These are phyloP conservation scores for Andrena flavipes DNA, from an alignment of 2,888 invertebrate species.

Conservation along the genomic window DNA sequence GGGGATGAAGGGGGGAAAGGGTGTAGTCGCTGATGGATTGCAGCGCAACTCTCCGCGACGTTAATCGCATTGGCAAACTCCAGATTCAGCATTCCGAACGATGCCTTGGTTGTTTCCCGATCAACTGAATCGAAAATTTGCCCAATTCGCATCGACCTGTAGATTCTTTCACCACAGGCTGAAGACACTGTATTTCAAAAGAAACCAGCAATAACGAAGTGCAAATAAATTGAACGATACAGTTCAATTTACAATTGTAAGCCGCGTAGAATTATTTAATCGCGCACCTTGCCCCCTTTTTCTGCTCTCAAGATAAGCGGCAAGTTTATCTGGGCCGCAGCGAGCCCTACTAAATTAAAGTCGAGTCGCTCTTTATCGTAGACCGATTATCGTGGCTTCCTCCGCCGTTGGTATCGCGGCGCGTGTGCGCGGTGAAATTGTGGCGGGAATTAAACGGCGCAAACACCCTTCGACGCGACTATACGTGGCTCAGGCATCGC, in stretches of 20 bases:
- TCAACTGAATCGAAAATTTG: not conserved
- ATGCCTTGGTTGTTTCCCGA: conserved; percentile 13
- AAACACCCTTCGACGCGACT: conserved; percentile 27
- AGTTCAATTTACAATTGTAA: not conserved
- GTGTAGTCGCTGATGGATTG: conserved; percentile 53
- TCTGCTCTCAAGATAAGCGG: conserved; percentile 36
- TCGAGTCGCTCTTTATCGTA: conserved; percentile 60
- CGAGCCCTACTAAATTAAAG: conserved; percentile 60
- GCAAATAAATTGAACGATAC: too few species aligned
- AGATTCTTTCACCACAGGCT: not conserved
- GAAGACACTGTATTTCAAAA: not conserved
- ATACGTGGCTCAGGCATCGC: not conserved
- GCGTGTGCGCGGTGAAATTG: conserved; percentile 12
- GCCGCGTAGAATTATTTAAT: conserved; percentile 11
- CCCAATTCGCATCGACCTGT: not conserved
- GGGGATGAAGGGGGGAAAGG: not conserved
- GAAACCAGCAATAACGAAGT: not conserved
- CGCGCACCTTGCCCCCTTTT: conserved; percentile 26
- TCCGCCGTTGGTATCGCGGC: conserved; percentile 21
- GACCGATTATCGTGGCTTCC: conserved; percentile 66
- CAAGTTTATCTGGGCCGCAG: conserved; percentile 48
- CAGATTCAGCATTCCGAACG: conserved; percentile 15
- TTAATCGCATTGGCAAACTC: conserved; percentile 54
- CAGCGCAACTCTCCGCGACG: conserved; percentile 41
- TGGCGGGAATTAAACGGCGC: conserved; percentile 55